Percentiles rank a stretch among this genome's conserved stretches.
phyloP scores from a whole-genome alignment of 2,888 invertebrate genomes.

The Arenicola marina region DNA sequence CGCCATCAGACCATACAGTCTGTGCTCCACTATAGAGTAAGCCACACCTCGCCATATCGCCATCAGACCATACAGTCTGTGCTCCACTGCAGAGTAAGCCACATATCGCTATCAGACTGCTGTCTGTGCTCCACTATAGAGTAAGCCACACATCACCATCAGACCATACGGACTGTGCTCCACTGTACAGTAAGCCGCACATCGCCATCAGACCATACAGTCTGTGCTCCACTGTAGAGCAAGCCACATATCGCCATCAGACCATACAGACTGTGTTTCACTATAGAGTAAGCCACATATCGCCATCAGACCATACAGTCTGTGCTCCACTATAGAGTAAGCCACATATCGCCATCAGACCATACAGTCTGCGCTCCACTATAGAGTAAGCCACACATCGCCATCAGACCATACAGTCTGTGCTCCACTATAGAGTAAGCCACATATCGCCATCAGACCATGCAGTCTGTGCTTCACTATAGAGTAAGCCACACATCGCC shows the following conservation, averaged over 20 bases:
- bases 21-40: conserved; percentile 27
- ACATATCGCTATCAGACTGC: conserved; percentile 19
- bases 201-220: conserved; percentile 22
- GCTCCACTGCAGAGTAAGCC: conserved; percentile 27
- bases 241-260: conserved; percentile 18
- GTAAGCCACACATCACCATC: conserved; percentile 22
- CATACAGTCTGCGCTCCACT: conserved; percentile 22
- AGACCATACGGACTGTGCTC: conserved; percentile 24
- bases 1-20: conserved; percentile 21
- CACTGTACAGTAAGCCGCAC: conserved; percentile 24
- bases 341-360: conserved; percentile 19
- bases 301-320: conserved; percentile 21
- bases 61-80: conserved; percentile 22
- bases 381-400: conserved; percentile 25
- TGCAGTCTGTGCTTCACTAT: conserved; percentile 23
- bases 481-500: conserved; percentile 23
- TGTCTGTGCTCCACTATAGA: conserved; percentile 23
- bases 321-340: conserved; percentile 27
- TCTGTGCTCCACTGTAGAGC: conserved; percentile 26
- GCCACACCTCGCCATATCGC: conserved; percentile 13
- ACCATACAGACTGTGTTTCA: conserved; percentile 23
- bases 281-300: conserved; percentile 25
- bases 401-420: conserved; percentile 23
- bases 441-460: conserved; percentile 19
- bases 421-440: conserved; percentile 27